phyloP scores from a whole-genome alignment of 2,113 vertebrate species.

The Anoplopoma fimbria region DNA sequence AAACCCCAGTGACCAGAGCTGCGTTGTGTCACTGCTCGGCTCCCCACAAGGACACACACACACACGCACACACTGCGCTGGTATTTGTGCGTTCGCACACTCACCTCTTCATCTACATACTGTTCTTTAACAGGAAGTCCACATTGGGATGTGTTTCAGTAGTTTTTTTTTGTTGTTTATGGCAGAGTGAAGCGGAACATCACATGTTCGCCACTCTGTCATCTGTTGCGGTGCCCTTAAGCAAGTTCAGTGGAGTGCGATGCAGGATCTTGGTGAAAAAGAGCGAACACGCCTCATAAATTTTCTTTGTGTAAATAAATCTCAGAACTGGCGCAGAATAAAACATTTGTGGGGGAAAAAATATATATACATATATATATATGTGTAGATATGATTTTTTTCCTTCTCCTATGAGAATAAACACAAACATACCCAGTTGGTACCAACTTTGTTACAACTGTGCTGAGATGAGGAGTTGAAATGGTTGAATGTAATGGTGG shows the following conservation, averaged over 20 bases:
- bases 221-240: neutral
- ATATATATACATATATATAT: neutral
- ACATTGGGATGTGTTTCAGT: neutral
- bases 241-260: neutral
- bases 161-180: too few species aligned
- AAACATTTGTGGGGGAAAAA: neutral
- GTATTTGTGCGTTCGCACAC: conserved; percentile 1
- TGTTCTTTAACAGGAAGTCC: neutral
- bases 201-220: neutral
- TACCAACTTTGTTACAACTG: neutral
- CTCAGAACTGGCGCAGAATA: neutral
- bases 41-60: too few species aligned
- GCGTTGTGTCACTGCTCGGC: too few species aligned
- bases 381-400: neutral
- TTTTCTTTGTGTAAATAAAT: conserved; percentile 7
- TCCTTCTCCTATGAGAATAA: neutral
- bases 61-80: too few species aligned
- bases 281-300: neutral
- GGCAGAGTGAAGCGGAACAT: neutral
- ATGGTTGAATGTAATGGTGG: too few species aligned
- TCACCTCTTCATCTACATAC: conserved; percentile 13
- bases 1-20: too few species aligned
- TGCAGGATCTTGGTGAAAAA: neutral
- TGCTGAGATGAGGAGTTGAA: neutral
- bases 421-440: neutral